Evolutionary conservation across 2,113 vertebrate species (phyloP).

Genomic region (Stigmatopora argus): DNA sequence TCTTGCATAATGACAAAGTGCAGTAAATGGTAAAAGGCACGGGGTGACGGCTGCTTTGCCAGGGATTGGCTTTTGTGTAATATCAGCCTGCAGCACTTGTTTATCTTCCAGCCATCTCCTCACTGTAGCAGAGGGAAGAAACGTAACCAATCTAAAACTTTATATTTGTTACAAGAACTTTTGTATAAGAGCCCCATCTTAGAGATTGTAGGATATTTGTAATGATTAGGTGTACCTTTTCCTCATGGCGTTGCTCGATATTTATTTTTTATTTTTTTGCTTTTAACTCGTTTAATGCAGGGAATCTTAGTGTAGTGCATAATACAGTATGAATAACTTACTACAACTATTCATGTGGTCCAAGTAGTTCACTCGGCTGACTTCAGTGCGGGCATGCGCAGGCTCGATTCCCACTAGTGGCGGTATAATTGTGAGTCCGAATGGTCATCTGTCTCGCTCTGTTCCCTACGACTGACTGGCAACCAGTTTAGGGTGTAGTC

Average conservation of each 20-base stretch:
- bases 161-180: background rate
- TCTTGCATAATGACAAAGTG: conserved; percentile 44
- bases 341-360: too few relatives aligned
- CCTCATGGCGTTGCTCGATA: background rate
- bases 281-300: background rate
- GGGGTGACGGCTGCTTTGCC: conserved; percentile 21
- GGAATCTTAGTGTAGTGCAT: background rate
- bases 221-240: background rate
- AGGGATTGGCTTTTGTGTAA: conserved; percentile 16
- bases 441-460: too few relatives aligned
- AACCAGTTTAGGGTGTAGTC: too few relatives aligned
- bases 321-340: background rate
- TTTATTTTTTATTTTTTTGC: background rate
- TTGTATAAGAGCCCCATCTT: background rate
- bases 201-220: background rate
- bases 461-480: too few relatives aligned
- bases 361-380: too few relatives aligned
- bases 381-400: too few relatives aligned
- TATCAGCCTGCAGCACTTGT: conserved; percentile 26
- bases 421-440: too few relatives aligned
- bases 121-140: conserved; percentile 5
- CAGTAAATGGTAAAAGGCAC: conserved; percentile 28
- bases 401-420: too few relatives aligned
- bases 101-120: conserved; percentile 18
- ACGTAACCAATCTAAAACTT: background rate